These are phyloP conservation scores for Phenganax marumi DNA, from an alignment of 92 coral and sea anemone genomes.

Conservation along the genomic window DNA sequence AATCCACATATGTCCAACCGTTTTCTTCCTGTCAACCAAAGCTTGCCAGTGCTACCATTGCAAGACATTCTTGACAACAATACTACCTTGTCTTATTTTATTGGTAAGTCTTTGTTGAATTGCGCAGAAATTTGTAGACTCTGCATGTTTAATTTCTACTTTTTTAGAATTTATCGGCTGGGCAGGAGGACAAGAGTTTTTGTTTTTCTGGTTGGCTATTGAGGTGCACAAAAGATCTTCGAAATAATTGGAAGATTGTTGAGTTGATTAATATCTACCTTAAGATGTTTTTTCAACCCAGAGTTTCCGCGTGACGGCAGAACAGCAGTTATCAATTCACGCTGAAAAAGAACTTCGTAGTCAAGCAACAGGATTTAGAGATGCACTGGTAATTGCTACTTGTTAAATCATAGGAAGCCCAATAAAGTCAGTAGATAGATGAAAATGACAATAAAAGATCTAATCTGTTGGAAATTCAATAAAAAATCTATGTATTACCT, in stretches of 20 bases:
- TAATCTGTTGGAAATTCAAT: no score
- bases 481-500: no score
- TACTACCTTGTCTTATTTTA: constrained; percentile 87
- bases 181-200: constrained; percentile 77
- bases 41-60: constrained; percentile 73
- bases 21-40: constrained; percentile 77
- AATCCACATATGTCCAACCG: constrained; percentile 65
- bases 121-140: not conserved
- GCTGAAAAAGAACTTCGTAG: constrained; percentile 43
- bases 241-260: no score
- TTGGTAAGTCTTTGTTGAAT: constrained; percentile 55
- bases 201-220: constrained; percentile 94
- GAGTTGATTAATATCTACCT: not conserved
- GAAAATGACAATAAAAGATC: no score
- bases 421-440: no score
- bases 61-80: constrained; percentile 86
- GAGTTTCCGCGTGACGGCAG: constrained; percentile 98
- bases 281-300: constrained; percentile 7
- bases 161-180: constrained; percentile 78
- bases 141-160: not conserved
- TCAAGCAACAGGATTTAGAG: constrained; percentile 22
- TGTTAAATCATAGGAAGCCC: no score
- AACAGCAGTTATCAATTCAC: constrained; percentile 80
- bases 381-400: constrained; percentile 19
- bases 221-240: constrained; percentile 58